These are phyloP conservation scores for Cyanoramphus novaezelandiae DNA, from an alignment of 2,113 vertebrate species.

Conservation along the genomic window DNA sequence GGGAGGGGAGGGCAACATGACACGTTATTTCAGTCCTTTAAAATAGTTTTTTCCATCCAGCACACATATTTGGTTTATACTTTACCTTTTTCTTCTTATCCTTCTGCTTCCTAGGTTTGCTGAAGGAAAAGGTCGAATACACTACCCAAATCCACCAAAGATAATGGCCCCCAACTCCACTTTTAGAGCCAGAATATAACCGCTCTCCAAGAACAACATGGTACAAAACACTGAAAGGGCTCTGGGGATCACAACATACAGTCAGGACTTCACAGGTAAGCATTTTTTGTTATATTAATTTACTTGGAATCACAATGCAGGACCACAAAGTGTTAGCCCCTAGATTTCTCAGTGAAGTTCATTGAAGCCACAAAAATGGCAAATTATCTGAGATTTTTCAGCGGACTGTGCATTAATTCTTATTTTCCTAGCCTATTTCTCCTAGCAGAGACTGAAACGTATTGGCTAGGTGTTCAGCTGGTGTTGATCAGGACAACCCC, in stretches of 20 bases:
- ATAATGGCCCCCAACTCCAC: constrained; percentile 63
- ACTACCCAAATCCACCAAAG: constrained; percentile 74
- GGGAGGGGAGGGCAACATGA: fast-evolving
- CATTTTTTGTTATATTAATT: not conserved
- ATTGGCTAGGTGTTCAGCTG: not conserved
- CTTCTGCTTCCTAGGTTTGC: constrained; percentile 70
- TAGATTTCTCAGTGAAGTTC: not conserved
- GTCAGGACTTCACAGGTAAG: constrained; percentile 78
- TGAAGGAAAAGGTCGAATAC: constrained; percentile 59
- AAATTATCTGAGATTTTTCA: not conserved
- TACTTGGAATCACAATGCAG: not conserved
- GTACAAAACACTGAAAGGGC: constrained; percentile 75
- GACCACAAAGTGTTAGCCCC: not conserved
- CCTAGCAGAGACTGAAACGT: not conserved
- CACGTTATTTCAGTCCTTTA: not conserved
- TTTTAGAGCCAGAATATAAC: constrained; percentile 59
- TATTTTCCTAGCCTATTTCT: not conserved
- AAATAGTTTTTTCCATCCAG: not conserved
- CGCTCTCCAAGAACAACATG: constrained; percentile 72
- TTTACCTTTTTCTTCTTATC: constrained; percentile 11
- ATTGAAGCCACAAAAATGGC: not conserved
- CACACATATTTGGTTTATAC: not conserved
- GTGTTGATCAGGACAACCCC: not conserved
- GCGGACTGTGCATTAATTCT: not conserved
- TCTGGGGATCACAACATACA: constrained; percentile 77